Evolutionary conservation across 1,140 invertebrate species (phyloP).

Genomic region (Arctopsyche grandis): DNA sequence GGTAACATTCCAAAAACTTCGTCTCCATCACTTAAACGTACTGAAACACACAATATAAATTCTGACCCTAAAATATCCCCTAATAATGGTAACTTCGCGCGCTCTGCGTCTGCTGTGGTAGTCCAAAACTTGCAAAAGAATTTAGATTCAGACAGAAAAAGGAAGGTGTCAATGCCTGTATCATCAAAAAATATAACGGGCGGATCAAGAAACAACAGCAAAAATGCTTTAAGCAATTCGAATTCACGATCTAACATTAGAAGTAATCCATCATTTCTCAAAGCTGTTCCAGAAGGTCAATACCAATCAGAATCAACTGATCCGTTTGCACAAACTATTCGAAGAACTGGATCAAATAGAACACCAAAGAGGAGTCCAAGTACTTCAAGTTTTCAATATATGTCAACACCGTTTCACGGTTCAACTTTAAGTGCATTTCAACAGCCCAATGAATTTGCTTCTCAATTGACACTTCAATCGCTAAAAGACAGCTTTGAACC

Average conservation of each 20-base stretch:
- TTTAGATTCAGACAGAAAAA: conserved; percentile 55
- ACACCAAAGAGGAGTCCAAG: conserved; percentile 75
- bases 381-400: conserved; percentile 83
- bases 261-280: conserved; percentile 55
- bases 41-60: conserved; percentile 29
- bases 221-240: conserved; percentile 45
- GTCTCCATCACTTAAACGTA: not conserved
- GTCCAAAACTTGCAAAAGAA: conserved; percentile 58
- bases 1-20: conserved; percentile 15
- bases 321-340: conserved; percentile 53
- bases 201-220: conserved; percentile 55
- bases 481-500: conserved; percentile 68
- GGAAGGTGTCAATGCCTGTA: conserved; percentile 61
- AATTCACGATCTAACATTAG: conserved; percentile 47
- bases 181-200: conserved; percentile 4
- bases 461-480: conserved; percentile 79
- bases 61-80: conserved; percentile 20
- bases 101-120: conserved; percentile 67
- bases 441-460: conserved; percentile 80
- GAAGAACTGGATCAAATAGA: conserved; percentile 59
- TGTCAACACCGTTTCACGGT: conserved; percentile 85
- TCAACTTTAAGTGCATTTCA: conserved; percentile 79
- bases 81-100: conserved; percentile 60
- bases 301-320: conserved; percentile 44
- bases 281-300: conserved; percentile 55